Conservation (phyloP, 2,888 invertebrate genomes). For the Barypeithes pellucidus region DNA sequence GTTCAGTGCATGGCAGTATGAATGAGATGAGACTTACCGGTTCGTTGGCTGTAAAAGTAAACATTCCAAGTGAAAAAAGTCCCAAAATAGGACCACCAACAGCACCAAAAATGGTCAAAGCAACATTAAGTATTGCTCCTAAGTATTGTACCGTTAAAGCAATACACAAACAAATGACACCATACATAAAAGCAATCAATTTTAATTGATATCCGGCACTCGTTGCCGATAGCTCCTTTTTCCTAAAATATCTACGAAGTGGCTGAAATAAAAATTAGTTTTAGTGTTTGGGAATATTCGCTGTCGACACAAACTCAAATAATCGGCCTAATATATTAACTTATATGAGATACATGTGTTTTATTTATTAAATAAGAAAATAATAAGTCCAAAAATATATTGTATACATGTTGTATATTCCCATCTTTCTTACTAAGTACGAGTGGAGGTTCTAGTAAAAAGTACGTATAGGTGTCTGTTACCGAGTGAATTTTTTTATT, state of each 20-base stretch:
- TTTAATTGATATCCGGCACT: constrained; percentile 76
- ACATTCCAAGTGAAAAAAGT: constrained; percentile 90
- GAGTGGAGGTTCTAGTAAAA: no score
- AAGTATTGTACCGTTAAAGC: constrained; percentile 88
- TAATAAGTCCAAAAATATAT: no score
- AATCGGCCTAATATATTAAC: no score
- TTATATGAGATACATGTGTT: no score
- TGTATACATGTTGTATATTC: no score
- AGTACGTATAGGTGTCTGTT: no score
- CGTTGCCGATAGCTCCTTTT: constrained; percentile 67
- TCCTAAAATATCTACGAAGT: constrained; percentile 59
- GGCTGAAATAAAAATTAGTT: constrained; percentile 42
- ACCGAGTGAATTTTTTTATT: no score
- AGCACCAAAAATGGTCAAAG: constrained; percentile 89
- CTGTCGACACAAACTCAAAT: no score
- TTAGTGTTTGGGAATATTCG: no score
- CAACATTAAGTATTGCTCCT: constrained; percentile 88
- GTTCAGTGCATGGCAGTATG: no score
- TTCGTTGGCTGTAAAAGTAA: constrained; percentile 83
- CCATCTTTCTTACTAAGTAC: no score
- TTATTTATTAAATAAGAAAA: no score
- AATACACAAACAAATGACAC: constrained; percentile 83
- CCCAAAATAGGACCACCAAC: constrained; percentile 91
- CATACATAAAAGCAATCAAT: constrained; percentile 81
- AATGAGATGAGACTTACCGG: constrained; percentile 74